phyloP scores from a whole-genome alignment of 2,888 invertebrate genomes.

The Lithophane socia region DNA sequence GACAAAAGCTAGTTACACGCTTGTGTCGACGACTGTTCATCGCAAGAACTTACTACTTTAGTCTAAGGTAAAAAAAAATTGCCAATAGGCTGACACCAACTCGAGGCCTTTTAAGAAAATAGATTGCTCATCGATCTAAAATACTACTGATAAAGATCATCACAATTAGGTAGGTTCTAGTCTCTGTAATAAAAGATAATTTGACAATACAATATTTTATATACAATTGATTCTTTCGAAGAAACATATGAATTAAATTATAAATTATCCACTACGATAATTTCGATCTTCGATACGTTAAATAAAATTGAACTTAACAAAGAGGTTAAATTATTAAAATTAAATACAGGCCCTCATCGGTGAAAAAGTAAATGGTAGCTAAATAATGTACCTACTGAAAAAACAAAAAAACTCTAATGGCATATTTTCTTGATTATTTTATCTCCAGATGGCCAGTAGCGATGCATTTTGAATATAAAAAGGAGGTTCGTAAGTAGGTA shows the following conservation, averaged over 20 bases:
- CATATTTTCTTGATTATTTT: conserved; percentile 8
- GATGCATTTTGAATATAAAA: conserved; percentile 4
- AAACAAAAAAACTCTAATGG: conserved; percentile 10
- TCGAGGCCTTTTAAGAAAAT: too few relatives aligned
- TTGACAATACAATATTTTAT: too few relatives aligned
- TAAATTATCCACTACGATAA: neutral
- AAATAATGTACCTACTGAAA: neutral
- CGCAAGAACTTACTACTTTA: too few relatives aligned
- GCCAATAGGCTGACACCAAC: too few relatives aligned
- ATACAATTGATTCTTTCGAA: too few relatives aligned
- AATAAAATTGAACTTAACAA: neutral
- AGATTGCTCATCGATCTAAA: too few relatives aligned
- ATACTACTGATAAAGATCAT: too few relatives aligned
- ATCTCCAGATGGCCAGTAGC: neutral
- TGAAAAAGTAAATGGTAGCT: neutral
- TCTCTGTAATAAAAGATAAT: too few relatives aligned
- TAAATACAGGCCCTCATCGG: neutral
- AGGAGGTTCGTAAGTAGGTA: neutral
- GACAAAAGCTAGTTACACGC: too few relatives aligned
- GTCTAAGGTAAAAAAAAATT: too few relatives aligned
- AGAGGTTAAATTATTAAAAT: neutral
- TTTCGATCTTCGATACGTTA: neutral
- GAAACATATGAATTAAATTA: neutral
- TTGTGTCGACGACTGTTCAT: too few relatives aligned
- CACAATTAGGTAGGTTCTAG: too few relatives aligned